Evolutionary conservation across 1,140 invertebrate species (phyloP).

Genomic region (Leptestheria dahalacensis): DNA sequence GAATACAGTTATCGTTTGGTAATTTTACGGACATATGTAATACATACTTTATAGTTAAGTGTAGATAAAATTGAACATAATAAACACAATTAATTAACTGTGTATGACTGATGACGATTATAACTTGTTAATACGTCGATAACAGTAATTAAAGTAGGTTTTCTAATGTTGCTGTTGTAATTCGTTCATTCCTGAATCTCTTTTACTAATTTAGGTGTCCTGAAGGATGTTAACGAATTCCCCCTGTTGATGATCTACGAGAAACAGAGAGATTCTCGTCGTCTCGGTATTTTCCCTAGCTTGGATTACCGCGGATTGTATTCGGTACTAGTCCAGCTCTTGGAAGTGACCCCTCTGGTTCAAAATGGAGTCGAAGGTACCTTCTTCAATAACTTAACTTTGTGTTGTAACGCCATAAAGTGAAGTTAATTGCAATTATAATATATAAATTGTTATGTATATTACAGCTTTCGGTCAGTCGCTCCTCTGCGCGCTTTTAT

Average conservation of each 20-base stretch:
- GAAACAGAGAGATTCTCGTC: conserved; percentile 61
- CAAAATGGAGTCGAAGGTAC: conserved; percentile 66
- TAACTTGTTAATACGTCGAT: too few species aligned
- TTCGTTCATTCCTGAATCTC: not conserved
- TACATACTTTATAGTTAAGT: too few species aligned
- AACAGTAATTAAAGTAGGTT: too few species aligned
- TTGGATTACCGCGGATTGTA: conserved; percentile 89
- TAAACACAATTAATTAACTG: too few species aligned
- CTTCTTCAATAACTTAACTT: not conserved
- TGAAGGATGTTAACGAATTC: conserved; percentile 86
- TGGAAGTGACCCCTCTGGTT: conserved; percentile 66
- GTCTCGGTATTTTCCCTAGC: conserved; percentile 82
- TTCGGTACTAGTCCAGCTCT: conserved; percentile 62
- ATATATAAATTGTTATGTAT: conserved; percentile 19
- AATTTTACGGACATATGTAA: too few species aligned
- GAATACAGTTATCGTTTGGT: too few species aligned
- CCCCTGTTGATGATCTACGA: conserved; percentile 77
- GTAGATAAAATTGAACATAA: too few species aligned
- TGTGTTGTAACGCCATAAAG: not conserved
- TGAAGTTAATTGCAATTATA: not conserved
- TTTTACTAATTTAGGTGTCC: conserved; percentile 49
- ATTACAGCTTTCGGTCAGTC: conserved; percentile 75
- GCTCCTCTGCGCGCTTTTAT: conserved; percentile 74
- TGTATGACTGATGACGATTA: too few species aligned
- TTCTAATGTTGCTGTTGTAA: too few species aligned